Conservation (phyloP, 1,140 invertebrate species). For the Drosophila sturtevanti region DNA sequence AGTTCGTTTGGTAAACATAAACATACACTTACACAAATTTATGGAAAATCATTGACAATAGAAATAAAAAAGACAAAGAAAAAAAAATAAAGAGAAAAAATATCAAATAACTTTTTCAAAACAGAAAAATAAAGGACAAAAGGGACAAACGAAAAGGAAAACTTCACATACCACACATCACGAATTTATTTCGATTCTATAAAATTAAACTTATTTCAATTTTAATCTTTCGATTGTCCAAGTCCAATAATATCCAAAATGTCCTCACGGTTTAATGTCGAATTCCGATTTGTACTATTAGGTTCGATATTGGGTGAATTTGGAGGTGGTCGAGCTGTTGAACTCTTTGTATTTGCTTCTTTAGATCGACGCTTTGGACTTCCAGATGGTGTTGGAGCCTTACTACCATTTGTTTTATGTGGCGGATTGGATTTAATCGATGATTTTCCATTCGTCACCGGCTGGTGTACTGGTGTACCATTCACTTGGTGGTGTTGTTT, state of each 20-base stretch:
- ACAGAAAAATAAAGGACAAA: not conserved
- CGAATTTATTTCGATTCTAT: not conserved
- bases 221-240: not conserved
- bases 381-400: no score
- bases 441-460: no score
- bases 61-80: not conserved
- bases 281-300: constrained; percentile 6
- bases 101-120: constrained; percentile 69
- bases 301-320: not conserved
- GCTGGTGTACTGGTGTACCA: not conserved
- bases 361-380: no score
- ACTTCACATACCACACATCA: not conserved
- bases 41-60: constrained; percentile 68
- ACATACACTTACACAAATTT: constrained; percentile 53
- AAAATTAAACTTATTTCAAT: not conserved
- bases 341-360: not conserved
- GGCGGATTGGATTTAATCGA: no score
- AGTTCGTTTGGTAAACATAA: constrained; percentile 69
- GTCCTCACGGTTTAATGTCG: constrained; percentile 52
- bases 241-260: constrained; percentile 53
- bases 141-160: no score
- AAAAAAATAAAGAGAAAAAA: constrained; percentile 32
- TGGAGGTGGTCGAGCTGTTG: not conserved
- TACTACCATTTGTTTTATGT: no score
- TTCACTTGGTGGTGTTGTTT: constrained; percentile 20